Base-by-base conservation (phyloP, 2,888 invertebrate genomes). In the Dinocampus coccinellae region DNA sequence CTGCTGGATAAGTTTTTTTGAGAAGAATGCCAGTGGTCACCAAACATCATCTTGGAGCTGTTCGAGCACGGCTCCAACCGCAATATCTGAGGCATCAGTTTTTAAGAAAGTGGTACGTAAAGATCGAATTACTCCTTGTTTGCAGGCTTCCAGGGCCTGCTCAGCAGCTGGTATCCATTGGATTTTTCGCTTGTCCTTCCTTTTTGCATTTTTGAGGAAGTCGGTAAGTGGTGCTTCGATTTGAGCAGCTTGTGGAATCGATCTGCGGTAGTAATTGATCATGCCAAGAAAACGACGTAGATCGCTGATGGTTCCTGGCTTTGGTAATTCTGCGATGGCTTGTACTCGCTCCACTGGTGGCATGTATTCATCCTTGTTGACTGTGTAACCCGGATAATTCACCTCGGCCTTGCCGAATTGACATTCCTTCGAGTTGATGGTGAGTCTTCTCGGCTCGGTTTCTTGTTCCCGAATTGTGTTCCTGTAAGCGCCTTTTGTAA, bases 191-290 rank as follows among this genome's bases (percentile, higher is more conserved):
- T 29, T 29, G 29, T 29, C 10, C n/a, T 47, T 9, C 9, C 9
- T 47, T 13, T 16, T 3, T 9, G 47, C 13, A 9, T 47, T 16
- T 10, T 16, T 13, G 16, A 47, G 47, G 10, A 47, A 47, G 16
- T 75, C 68, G 60, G 84, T 79, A 0, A 87, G 73, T 7, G 83
- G 83, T 3, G 83, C 82, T 76, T 84, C 84, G 6, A 75, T 68
- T 16, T 74, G 9, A 9, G 85, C 84, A 3, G 85, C 82, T 3
- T 81, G 57, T 6, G 83, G 82, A 1, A 87, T 73, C 73, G 82
- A 87, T 4, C 81, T 65, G 4, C 86, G 67, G 63, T 86, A 86
- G 75, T 84, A 86, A 74, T 85, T 87, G 3, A 85, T 11, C 80
- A 83, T 84, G 4, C 85, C 85, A 3, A 85, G 69, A 74, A 85